A percentile compares a stretch with the other conserved stretches of the same genome.
These are phyloP conservation scores for Hephaestus fuliginosus DNA, from an alignment of 2,797 vertebrate genomes.

Conservation along the genomic window DNA sequence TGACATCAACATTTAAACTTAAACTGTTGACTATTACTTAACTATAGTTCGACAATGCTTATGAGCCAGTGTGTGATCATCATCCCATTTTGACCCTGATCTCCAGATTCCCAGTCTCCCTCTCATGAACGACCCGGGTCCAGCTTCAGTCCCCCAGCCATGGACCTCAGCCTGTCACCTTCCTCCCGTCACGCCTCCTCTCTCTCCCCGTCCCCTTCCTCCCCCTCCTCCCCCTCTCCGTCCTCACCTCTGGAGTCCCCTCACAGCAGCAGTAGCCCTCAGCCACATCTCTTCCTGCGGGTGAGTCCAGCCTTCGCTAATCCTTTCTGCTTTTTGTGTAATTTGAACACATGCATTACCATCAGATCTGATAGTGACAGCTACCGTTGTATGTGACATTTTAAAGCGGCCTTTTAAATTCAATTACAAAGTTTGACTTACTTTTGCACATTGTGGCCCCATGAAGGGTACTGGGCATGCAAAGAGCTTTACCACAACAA, in stretches of 20 bases:
- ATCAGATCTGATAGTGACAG: not conserved
- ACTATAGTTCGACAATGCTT: not conserved
- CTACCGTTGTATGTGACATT: not conserved
- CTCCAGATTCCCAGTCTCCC: slow-evolving; percentile 83
- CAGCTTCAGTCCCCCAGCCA: slow-evolving; percentile 86
- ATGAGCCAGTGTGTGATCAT: not conserved
- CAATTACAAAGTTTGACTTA: not conserved
- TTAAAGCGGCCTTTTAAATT: not conserved
- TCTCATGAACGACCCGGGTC: slow-evolving; percentile 85
- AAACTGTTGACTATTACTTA: not conserved
- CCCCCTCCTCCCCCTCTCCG: slow-evolving; percentile 84
- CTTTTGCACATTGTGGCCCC: not conserved
- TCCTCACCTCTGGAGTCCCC: slow-evolving; percentile 82
- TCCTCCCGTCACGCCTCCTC: slow-evolving; percentile 84
- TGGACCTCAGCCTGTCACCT: slow-evolving; percentile 93
- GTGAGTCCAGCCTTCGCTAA: slow-evolving; percentile 79
- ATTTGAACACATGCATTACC: not conserved
- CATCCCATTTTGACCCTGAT: not conserved
- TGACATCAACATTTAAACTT: not conserved
- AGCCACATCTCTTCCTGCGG: slow-evolving; percentile 78
- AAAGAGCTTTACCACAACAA: not conserved
- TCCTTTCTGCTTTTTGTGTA: not conserved
- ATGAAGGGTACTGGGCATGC: not conserved
- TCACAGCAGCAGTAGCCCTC: slow-evolving; percentile 82
- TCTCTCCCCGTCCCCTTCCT: slow-evolving; percentile 81